phyloP scores from a whole-genome alignment of 2,797 vertebrate species.

The Sebastes baramenuke region DNA sequence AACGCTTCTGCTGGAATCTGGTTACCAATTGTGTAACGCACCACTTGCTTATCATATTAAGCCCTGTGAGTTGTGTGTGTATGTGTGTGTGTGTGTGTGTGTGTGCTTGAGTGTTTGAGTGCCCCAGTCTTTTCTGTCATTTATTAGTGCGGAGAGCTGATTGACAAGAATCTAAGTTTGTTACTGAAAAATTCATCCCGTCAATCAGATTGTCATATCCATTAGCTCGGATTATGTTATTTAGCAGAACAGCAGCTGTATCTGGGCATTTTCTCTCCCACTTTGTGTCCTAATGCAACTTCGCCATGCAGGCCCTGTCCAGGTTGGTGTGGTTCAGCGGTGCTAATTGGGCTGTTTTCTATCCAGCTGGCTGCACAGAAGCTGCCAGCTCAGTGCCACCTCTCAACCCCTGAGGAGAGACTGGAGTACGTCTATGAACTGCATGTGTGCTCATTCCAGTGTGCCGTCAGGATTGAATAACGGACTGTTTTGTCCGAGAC shows the following conservation, averaged over 20 bases:
- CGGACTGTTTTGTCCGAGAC: conserved; percentile 51
- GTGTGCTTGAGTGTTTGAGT: not conserved
- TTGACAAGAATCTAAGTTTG: conserved; percentile 3
- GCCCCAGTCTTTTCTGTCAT: not conserved
- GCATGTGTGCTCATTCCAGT: conserved; percentile 36
- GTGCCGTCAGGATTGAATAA: conserved; percentile 38
- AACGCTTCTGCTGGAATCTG: conserved; percentile 16
- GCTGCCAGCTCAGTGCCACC: conserved; percentile 46
- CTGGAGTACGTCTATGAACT: conserved; percentile 45
- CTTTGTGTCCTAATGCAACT: not conserved
- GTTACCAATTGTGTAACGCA: conserved; percentile 2
- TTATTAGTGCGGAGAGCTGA: not conserved
- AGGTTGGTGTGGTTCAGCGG: conserved; percentile 35
- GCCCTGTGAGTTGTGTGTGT: not conserved
- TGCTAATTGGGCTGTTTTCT: conserved; percentile 68
- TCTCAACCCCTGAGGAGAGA: conserved; percentile 41
- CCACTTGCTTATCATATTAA: conserved; percentile 29
- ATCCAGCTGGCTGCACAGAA: conserved; percentile 56
- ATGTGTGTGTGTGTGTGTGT: not conserved
- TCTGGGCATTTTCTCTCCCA: not conserved
- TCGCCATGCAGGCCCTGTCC: not conserved
- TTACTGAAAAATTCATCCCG: not conserved
- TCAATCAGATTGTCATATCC: conserved; percentile 13
- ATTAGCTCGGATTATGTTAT: conserved; percentile 14
- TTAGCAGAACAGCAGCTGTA: not conserved